Base-by-base conservation (phyloP, 2,113 vertebrate genomes). In the Carlito syrichta region DNA sequence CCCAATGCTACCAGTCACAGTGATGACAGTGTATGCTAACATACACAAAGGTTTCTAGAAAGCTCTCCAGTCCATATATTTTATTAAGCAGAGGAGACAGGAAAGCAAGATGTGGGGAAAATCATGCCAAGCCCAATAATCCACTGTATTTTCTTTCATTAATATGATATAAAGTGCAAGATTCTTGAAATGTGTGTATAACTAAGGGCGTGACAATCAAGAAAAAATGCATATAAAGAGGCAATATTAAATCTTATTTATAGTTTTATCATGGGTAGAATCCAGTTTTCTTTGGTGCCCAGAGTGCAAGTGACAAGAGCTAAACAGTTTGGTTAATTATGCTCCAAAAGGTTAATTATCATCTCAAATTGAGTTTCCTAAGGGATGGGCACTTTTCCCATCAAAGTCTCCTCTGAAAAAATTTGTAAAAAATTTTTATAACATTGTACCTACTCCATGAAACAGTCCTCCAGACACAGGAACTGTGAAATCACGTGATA, bases 151-250 rank as follows among this genome's bases (percentile, higher is more conserved):
- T 40, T 71, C 81, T 96, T 76, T 35, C 13, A 88, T 71, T 19
- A 58, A n/a, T 63, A 40, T 35, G 35, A 74, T 23, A 82, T 7
- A 86, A 81, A 91, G 83, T 45, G 86, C 77, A 58, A 88, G 69
- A 96, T 48, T 92, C 84, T 69, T 62, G n/a, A 96, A 92, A 82
- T 68, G 1, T 4, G 87, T 85, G 25, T 84, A 95, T 56, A 86
- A 90, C 20, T 87, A 56, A 63, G 60, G 25, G 40, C 43, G 88
- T 73, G 38, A 43, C 45, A 77, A 76, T 32, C 2, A 56, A 95
- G 52, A 79, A 89, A 94, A 86, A 91, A 86, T n/a, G 5, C 11
- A 92, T 38, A 63, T 38, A 84, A 92, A 91, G n/a, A 90, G 73
- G 19, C 23, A 84, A 86, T 63, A 79, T 54, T 71, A 84, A 92